phyloP scores from a whole-genome alignment of 2,797 vertebrate genomes.

The Xenops minutus region DNA sequence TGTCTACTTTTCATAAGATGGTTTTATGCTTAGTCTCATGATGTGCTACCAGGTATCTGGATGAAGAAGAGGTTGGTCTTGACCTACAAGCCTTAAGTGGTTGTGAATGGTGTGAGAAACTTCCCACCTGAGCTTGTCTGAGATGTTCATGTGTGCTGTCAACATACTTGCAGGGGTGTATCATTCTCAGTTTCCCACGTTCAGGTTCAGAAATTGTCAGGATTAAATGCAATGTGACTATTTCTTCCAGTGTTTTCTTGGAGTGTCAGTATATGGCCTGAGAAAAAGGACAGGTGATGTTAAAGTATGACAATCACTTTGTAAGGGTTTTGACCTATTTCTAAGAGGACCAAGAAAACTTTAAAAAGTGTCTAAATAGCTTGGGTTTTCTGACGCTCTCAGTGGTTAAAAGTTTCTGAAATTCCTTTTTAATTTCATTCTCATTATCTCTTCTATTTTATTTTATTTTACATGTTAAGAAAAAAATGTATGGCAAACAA shows the following conservation, averaged over 20 bases:
- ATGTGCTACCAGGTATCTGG: not conserved
- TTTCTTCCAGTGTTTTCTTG: not conserved
- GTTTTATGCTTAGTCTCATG: not conserved
- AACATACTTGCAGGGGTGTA: not conserved
- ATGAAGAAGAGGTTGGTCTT: not conserved
- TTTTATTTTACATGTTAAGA: constrained; percentile 51
- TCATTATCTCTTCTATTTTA: constrained; percentile 46
- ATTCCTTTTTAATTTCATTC: constrained; percentile 40
- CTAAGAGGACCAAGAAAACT: not conserved
- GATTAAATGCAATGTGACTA: not conserved
- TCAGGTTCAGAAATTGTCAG: not conserved
- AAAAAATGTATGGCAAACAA: constrained; percentile 7
- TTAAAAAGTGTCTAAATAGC: not conserved
- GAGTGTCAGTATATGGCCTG: not conserved
- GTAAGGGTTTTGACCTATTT: not conserved
- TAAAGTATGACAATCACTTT: not conserved
- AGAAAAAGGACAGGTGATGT: not conserved
- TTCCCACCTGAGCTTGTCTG: not conserved
- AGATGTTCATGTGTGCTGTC: not conserved
- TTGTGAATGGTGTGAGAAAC: not conserved
- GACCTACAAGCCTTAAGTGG: not conserved
- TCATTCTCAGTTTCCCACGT: not conserved
- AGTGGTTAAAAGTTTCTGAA: constrained; percentile 41
- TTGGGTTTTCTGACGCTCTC: not conserved
- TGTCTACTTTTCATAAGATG: not conserved